These are phyloP conservation scores for Carposina sasakii DNA, from an alignment of 1,140 invertebrate genomes.

Conservation along the genomic window DNA sequence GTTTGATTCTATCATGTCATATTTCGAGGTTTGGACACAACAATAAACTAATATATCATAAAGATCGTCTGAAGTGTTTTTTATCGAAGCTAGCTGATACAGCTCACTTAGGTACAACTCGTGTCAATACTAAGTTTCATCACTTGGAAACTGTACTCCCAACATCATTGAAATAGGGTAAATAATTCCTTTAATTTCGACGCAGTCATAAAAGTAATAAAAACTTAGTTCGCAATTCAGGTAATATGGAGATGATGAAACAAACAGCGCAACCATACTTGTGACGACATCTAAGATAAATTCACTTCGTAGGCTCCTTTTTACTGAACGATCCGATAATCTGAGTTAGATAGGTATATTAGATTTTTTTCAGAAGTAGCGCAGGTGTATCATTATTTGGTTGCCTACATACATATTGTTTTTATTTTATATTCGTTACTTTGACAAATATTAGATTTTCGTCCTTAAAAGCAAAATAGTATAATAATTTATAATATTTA, in stretches of 20 bases:
- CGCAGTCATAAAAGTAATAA: not conserved
- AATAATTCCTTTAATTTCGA: not conserved
- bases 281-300: constrained; percentile 43
- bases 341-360: too few species aligned
- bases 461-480: too few species aligned
- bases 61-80: too few species aligned
- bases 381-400: too few species aligned
- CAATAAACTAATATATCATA: too few species aligned
- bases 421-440: too few species aligned
- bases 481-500: too few species aligned
- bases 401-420: too few species aligned
- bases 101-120: not conserved
- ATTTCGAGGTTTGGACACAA: too few species aligned
- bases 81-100: not conserved
- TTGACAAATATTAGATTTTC: too few species aligned
- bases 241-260: constrained; percentile 17
- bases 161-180: not conserved
- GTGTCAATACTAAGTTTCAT: not conserved
- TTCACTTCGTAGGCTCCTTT: constrained; percentile 59
- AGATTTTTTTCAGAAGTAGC: too few species aligned
- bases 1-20: not conserved
- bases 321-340: too few species aligned
- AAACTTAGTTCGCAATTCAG: not conserved
- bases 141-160: not conserved
- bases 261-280: constrained; percentile 18